Conservation (phyloP, 2,888 invertebrate species). For the Odontomyia ornata region DNA sequence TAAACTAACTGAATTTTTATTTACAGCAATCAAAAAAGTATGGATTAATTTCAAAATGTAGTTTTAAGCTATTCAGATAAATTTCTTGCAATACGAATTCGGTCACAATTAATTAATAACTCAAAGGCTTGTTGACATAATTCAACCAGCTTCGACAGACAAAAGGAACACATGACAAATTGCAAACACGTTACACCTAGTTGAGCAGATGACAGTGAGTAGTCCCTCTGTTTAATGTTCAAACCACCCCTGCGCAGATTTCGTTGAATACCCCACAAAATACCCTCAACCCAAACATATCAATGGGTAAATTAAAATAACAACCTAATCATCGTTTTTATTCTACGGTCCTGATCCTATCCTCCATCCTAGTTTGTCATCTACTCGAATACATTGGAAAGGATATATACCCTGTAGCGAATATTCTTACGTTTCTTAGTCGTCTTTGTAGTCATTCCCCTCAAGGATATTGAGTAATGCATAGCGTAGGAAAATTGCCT, state of each 20-base stretch:
- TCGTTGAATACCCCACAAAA: slow-evolving; percentile 50
- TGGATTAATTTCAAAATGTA: no score
- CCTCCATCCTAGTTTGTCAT: slow-evolving; percentile 48
- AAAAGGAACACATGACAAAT: slow-evolving; percentile 51
- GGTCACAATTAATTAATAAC: slow-evolving; percentile 61
- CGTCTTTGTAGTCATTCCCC: slow-evolving; percentile 19
- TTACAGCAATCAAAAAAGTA: no score
- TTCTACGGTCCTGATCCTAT: slow-evolving; percentile 49
- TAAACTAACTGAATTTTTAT: no score
- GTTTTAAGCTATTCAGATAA: no score
- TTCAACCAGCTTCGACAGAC: slow-evolving; percentile 49
- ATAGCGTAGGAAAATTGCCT: slow-evolving; percentile 46
- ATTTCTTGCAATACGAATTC: not conserved
- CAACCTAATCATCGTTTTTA: slow-evolving; percentile 65
- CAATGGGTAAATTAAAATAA: slow-evolving; percentile 66
- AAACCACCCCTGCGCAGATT: slow-evolving; percentile 13
- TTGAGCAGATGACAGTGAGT: slow-evolving; percentile 55
- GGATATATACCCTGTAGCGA: slow-evolving; percentile 1
- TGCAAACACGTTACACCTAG: slow-evolving; percentile 65
- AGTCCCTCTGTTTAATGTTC: slow-evolving; percentile 20
- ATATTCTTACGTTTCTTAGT: slow-evolving; percentile 9
- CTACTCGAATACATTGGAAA: slow-evolving; percentile 3
- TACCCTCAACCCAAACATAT: slow-evolving; percentile 55
- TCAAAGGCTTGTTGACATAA: slow-evolving; percentile 54
- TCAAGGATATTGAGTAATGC: slow-evolving; percentile 40